Evolutionary conservation across 2,797 vertebrate species (phyloP).

Genomic region (Aldrovandia affinis): DNA sequence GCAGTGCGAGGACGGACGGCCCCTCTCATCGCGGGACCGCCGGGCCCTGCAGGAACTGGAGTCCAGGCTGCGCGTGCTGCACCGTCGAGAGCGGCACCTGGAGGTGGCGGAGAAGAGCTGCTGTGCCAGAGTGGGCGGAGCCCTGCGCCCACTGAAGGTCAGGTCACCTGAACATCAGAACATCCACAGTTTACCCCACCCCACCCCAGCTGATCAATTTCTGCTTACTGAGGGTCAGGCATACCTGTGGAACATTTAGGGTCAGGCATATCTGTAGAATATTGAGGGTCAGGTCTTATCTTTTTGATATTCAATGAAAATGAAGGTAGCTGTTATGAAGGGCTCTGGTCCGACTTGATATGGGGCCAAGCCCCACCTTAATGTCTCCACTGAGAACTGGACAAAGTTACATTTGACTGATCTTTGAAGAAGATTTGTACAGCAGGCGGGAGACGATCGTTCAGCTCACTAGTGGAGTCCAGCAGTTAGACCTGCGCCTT

Average conservation of each 20-base stretch:
- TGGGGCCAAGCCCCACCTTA: not conserved
- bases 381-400: too few relatives aligned
- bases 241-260: not conserved
- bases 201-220: too few relatives aligned
- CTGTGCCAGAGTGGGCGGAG: conserved; percentile 88
- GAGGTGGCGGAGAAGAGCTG: conserved; percentile 90
- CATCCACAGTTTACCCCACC: too few relatives aligned
- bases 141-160: conserved; percentile 91
- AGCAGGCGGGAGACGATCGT: not conserved
- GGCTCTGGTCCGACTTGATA: not conserved
- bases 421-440: not conserved
- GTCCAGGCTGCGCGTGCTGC: conserved; percentile 83
- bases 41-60: conserved; percentile 85
- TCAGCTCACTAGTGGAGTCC: not conserved
- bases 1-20: conserved; percentile 93
- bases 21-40: conserved; percentile 86
- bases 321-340: not conserved
- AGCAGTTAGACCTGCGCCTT: not conserved
- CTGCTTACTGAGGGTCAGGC: not conserved
- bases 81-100: conserved; percentile 85
- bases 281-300: not conserved
- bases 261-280: not conserved
- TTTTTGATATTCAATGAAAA: not conserved
- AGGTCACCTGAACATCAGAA: too few relatives aligned
- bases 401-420: not conserved